phyloP scores from a whole-genome alignment of 2,113 vertebrate genomes.

The Dasyurus viverrinus region DNA sequence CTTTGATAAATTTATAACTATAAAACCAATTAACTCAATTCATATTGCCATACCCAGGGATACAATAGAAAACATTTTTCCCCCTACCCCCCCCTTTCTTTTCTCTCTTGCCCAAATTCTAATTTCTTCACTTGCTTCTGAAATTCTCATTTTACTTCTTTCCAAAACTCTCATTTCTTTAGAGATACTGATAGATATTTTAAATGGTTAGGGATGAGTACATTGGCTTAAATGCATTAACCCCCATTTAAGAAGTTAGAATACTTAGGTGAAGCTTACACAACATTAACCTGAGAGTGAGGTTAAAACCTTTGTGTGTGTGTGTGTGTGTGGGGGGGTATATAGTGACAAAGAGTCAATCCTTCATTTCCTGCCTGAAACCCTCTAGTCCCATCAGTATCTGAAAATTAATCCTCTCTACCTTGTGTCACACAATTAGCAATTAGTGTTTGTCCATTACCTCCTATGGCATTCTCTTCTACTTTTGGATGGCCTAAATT shows the following conservation, averaged over 20 bases:
- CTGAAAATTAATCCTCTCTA: neutral
- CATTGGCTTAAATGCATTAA: neutral
- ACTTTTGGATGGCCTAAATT: neutral
- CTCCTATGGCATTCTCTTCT: neutral
- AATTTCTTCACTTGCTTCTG: neutral
- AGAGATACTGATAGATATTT: neutral
- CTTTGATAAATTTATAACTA: neutral
- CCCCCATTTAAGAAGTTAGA: neutral
- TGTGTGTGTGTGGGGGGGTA: neutral
- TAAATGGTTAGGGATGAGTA: neutral
- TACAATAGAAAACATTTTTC: neutral
- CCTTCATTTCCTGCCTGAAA: neutral
- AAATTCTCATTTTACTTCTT: neutral
- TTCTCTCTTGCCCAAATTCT: neutral
- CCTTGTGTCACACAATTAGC: neutral
- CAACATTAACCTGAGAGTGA: neutral
- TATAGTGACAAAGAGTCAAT: neutral
- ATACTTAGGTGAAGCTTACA: neutral
- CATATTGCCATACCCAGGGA: neutral
- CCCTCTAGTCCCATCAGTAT: neutral
- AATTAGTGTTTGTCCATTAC: neutral
- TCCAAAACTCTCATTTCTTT: neutral
- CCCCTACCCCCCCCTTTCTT: neutral
- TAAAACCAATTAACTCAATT: neutral
- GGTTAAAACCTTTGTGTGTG: neutral